Evolutionary conservation across 1,140 invertebrate genomes (phyloP).

Genomic region (Diprion similis): DNA sequence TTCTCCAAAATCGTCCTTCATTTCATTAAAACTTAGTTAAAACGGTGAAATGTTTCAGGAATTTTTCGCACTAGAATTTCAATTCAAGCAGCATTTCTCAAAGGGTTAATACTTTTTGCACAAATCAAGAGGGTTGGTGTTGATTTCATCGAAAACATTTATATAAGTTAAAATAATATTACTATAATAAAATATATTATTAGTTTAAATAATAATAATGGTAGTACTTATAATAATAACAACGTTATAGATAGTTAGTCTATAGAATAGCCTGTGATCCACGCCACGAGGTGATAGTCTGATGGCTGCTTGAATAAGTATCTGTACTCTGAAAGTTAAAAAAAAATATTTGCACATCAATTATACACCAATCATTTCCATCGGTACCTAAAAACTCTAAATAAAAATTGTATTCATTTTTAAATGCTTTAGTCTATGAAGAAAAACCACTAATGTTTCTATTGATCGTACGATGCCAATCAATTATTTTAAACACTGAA

Average conservation of each 20-base stretch:
- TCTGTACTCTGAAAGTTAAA: slow-evolving; percentile 46
- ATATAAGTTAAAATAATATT: slow-evolving; percentile 52
- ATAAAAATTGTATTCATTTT: no score
- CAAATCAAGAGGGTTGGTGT: neutral
- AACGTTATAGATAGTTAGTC: slow-evolving; percentile 43
- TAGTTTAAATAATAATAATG: slow-evolving; percentile 54
- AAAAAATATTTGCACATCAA: slow-evolving; percentile 12
- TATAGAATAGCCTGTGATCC: slow-evolving; percentile 62
- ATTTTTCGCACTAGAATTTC: no score
- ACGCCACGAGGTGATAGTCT: slow-evolving; percentile 61
- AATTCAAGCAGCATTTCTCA: no score
- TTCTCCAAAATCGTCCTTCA: no score
- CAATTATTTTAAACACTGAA: slow-evolving; percentile 8
- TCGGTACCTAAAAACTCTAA: neutral
- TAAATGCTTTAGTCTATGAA: no score
- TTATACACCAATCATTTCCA: neutral
- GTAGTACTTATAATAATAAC: slow-evolving; percentile 45
- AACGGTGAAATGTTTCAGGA: no score
- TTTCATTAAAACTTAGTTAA: no score
- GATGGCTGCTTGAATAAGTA: slow-evolving; percentile 60
- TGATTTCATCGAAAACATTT: slow-evolving; percentile 36
- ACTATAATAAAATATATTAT: slow-evolving; percentile 57
- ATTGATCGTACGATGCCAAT: neutral
- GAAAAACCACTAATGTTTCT: no score
- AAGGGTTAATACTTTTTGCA: no score